Base-by-base conservation (phyloP, 2,113 vertebrate species). In the Brachypteracias leptosomus region DNA sequence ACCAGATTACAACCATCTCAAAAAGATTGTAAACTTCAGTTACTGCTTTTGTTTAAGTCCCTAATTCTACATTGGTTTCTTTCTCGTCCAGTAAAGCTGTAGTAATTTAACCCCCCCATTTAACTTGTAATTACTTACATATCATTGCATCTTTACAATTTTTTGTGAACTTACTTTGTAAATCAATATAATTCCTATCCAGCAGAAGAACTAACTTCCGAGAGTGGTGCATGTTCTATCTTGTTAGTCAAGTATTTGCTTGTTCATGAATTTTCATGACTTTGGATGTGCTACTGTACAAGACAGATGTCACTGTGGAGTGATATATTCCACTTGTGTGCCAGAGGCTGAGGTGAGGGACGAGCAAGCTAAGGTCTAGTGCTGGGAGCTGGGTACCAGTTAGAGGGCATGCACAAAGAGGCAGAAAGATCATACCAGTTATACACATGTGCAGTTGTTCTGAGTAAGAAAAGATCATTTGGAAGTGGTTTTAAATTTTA, bases 341-440 rank as follows among this genome's bases (percentile, higher is more conserved):
- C 26, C 62, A 63, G 77, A 42, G 40, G 47, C 46, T 36, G 2
- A 31, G 22, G 70, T 7, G 35, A 25, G 7, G 68, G 49, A 21
- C 2, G 0, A 51, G 66, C 42, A 7, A 24, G 31, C 70, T 5
- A 3, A 33, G 36, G 33, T 15, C 63, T 70, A 21, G 42, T 29
- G 26, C 54, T 40, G 4, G 13, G 22, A 20, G 29, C 11, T 29
- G 1, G 10, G 55, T 33, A 6, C 47, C 42, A 11, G 40, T 33
- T 81, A 7, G 3, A 25, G 36, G 28, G 28, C 22, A 6, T 13
- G 19, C 59, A 26, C n/a, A n/a, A n/a, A n/a, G n/a, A n/a, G n/a
- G n/a, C n/a, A 51, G 33, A 42, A 52, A n/a, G 28, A 6, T 51
- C 13, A 1, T n/a, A n/a, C 16, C 0, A 1, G 15, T 36, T 24